phyloP scores from a whole-genome alignment of 2,888 invertebrate species.

The Busseola fusca region DNA sequence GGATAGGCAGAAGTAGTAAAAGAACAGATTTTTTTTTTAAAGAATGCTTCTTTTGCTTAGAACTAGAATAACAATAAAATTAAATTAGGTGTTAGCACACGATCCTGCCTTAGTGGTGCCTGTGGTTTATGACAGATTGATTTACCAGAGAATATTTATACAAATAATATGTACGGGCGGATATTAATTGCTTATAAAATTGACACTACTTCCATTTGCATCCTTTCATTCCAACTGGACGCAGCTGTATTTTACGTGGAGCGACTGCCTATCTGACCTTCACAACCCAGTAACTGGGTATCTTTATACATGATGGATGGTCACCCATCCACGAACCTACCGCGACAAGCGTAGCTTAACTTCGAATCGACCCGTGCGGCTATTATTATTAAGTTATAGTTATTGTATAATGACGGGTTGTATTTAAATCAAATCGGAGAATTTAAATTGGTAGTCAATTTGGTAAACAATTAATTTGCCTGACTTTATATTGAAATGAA shows the following conservation, averaged over 20 bases:
- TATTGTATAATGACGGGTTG: not conserved
- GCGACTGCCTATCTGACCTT: too few species aligned
- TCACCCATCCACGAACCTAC: too few species aligned
- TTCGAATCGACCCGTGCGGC: too few species aligned
- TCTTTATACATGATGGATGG: too few species aligned
- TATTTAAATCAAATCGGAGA: not conserved
- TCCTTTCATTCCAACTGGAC: too few species aligned
- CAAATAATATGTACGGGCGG: not conserved
- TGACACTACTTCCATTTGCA: not conserved
- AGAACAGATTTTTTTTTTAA: not conserved
- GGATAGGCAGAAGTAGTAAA: not conserved
- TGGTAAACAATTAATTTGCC: not conserved
- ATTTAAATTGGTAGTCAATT: not conserved
- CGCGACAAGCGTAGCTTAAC: too few species aligned
- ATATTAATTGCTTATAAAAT: not conserved
- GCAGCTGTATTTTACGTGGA: too few species aligned
- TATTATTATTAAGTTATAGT: not conserved
- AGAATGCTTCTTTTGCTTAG: conserved; percentile 11
- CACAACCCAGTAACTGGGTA: too few species aligned
- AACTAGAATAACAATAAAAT: conserved; percentile 7
- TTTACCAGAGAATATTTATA: conserved; percentile 16
- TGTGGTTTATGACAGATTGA: conserved; percentile 28
- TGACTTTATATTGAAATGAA: conserved; percentile 9
- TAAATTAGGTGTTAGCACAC: conserved; percentile 28
- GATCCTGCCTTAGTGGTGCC: conserved; percentile 58